A percentile compares a stretch with the other conserved stretches of the same genome.
These are phyloP conservation scores for Eurytoma californica DNA, from an alignment of 2,888 invertebrate genomes.

Conservation along the genomic window DNA sequence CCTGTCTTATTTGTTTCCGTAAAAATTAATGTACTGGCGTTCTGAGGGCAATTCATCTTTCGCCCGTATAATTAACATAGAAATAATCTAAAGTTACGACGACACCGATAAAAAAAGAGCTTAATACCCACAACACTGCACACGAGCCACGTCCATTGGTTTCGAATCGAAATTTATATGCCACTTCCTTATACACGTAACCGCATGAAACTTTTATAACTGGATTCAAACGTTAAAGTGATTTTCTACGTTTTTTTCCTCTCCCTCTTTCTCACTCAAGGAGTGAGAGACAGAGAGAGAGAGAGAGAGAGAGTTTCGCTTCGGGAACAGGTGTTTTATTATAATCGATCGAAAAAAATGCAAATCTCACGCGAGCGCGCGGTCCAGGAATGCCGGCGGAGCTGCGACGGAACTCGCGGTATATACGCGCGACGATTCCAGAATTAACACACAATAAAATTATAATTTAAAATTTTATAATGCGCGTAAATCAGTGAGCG, in stretches of 20 bases:
- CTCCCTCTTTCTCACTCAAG: too few relatives aligned
- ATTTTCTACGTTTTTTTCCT: neutral
- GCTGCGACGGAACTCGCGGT: neutral
- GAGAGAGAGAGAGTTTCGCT: too few relatives aligned
- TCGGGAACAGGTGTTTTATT: slow-evolving; percentile 1
- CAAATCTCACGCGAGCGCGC: neutral
- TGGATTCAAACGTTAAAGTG: slow-evolving; percentile 12
- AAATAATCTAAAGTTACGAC: too few relatives aligned
- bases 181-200: neutral
- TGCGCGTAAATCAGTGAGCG: slow-evolving; percentile 21
- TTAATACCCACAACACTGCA: too few relatives aligned
- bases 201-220: neutral
- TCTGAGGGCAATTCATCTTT: too few relatives aligned
- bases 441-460: slow-evolving; percentile 47
- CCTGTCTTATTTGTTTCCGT: too few relatives aligned
- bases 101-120: too few relatives aligned
- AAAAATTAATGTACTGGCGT: too few relatives aligned
- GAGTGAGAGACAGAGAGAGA: too few relatives aligned
- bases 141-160: neutral
- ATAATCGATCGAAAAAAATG: slow-evolving; percentile 13
- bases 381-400: neutral
- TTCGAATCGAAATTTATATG: slow-evolving; percentile 13
- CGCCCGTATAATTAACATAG: too few relatives aligned
- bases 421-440: neutral
- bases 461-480: slow-evolving; percentile 37